These are phyloP conservation scores for Dendrolimus houi DNA, from an alignment of 2,888 invertebrate genomes.

Conservation along the genomic window DNA sequence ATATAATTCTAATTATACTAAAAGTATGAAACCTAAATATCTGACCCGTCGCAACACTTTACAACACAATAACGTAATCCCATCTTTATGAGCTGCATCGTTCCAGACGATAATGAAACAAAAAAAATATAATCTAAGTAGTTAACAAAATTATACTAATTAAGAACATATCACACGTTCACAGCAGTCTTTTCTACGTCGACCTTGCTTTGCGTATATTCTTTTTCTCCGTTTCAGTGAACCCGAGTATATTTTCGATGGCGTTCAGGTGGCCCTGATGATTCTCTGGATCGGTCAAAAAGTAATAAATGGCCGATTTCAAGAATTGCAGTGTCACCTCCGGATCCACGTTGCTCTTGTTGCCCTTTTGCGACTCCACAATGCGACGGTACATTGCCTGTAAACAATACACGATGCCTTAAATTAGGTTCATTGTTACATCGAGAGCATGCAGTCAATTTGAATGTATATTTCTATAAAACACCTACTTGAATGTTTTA, in stretches of 20 bases:
- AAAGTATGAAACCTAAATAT: no score
- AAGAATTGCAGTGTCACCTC: slow-evolving; percentile 94
- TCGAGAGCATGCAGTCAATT: no score
- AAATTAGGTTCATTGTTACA: not conserved
- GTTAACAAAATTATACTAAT: no score
- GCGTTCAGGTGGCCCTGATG: slow-evolving; percentile 91
- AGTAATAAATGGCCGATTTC: slow-evolving; percentile 95
- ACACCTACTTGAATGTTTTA: no score
- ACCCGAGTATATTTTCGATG: slow-evolving; percentile 93
- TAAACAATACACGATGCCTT: slow-evolving; percentile 23
- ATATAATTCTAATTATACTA: no score
- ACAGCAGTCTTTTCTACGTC: slow-evolving; percentile 55
- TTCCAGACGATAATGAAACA: slow-evolving; percentile 16
- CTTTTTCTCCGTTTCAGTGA: slow-evolving; percentile 86
- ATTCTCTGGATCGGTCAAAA: slow-evolving; percentile 92
- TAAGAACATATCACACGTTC: slow-evolving; percentile 31
- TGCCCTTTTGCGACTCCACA: slow-evolving; percentile 84
- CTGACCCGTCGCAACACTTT: no score
- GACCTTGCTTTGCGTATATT: slow-evolving; percentile 85
- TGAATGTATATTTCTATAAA: no score
- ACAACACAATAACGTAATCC: no score
- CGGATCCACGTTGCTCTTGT: slow-evolving; percentile 87
- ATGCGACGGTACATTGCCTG: slow-evolving; percentile 92
- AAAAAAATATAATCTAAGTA: slow-evolving; percentile 20
- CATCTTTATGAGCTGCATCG: no score